phyloP scores from a whole-genome alignment of 2,113 vertebrate species.

The Platysteira castanea region DNA sequence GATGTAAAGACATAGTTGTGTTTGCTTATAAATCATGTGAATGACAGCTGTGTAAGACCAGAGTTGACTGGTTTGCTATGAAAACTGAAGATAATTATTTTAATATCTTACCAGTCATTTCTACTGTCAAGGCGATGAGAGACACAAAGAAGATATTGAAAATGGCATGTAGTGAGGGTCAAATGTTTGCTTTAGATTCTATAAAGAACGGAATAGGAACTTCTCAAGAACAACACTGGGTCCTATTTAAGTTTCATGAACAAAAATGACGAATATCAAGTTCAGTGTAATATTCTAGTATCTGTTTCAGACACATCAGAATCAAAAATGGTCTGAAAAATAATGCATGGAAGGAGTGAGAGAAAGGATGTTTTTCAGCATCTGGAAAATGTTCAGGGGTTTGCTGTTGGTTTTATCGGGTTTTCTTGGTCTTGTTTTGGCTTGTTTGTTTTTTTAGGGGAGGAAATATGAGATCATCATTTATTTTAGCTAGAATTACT shows the following conservation, averaged over 20 bases:
- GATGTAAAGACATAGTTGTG: neutral
- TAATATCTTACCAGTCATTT: neutral
- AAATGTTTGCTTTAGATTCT: neutral
- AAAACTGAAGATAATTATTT: neutral
- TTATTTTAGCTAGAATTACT: neutral
- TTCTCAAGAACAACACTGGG: neutral
- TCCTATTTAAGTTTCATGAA: neutral
- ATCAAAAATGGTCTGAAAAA: neutral
- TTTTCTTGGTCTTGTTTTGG: neutral
- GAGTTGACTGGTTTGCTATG: neutral
- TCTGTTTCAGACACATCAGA: neutral
- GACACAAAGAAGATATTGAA: neutral
- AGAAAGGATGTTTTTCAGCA: neutral
- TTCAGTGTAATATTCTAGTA: neutral
- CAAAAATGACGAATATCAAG: neutral
- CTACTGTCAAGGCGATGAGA: neutral
- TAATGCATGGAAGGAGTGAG: neutral
- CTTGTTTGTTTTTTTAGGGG: neutral
- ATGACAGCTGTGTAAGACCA: neutral
- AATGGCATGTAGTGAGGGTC: fast-evolving
- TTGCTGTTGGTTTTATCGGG: neutral
- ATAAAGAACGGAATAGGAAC: neutral
- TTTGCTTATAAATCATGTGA: neutral
- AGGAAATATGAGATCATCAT: neutral
- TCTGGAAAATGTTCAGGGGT: neutral